Evolutionary conservation across 2,888 invertebrate genomes (phyloP).

Genomic region (Melolontha melolontha): DNA sequence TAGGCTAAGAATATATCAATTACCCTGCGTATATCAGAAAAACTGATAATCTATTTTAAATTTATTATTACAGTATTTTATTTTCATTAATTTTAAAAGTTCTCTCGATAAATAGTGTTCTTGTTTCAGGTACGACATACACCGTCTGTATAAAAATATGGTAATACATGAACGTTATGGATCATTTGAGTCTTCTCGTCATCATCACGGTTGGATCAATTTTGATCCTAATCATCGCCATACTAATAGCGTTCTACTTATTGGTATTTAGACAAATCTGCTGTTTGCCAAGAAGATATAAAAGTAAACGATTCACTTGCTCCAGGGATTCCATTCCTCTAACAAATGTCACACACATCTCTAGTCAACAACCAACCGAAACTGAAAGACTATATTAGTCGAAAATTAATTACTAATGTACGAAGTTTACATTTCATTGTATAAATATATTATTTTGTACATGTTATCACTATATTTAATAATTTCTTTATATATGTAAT

Average conservation of each 20-base stretch:
- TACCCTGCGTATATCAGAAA: too few species aligned
- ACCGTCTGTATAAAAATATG: conserved; percentile 68
- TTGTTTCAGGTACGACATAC: conserved; percentile 51
- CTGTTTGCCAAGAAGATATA: conserved; percentile 60
- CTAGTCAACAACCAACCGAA: conserved; percentile 71
- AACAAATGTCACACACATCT: conserved; percentile 71
- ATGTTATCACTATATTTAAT: not conserved
- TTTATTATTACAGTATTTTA: too few species aligned
- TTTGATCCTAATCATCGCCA: conserved; percentile 66
- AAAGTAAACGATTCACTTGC: conserved; percentile 49
- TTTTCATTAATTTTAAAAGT: too few species aligned
- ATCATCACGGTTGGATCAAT: conserved; percentile 47
- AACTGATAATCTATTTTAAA: too few species aligned
- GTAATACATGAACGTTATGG: conserved; percentile 45
- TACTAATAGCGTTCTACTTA: conserved; percentile 74
- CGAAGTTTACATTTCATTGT: not conserved
- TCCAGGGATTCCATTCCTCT: conserved; percentile 70
- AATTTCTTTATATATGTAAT: conserved; percentile 6
- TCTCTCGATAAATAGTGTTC: not conserved
- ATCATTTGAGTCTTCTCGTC: conserved; percentile 45
- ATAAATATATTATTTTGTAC: not conserved
- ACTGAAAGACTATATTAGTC: conserved; percentile 49
- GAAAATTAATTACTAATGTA: not conserved
- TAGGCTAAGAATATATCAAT: too few species aligned
- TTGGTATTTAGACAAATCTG: conserved; percentile 75